Percentiles rank a stretch among this genome's conserved stretches.
Conservation (phyloP, 2,797 vertebrate species). For the Malurus leucopterus region DNA sequence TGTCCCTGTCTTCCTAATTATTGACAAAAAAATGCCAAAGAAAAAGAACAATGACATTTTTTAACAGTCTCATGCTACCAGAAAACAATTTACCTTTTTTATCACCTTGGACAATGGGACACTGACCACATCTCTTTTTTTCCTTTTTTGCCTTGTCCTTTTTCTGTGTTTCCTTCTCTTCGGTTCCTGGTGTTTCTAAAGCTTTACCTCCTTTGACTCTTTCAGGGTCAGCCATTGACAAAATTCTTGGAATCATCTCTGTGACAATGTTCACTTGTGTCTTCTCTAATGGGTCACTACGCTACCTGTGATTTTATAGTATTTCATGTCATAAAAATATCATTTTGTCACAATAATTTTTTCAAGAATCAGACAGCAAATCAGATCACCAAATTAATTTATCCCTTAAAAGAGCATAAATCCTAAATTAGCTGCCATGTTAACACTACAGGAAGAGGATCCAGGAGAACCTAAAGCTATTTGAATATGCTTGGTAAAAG, state of each 20-base stretch:
- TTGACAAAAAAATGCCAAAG: neutral
- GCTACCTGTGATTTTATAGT: neutral
- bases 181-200: neutral
- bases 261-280: neutral
- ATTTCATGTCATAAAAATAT: neutral
- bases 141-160: slow-evolving; percentile 12
- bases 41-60: neutral
- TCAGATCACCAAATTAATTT: neutral
- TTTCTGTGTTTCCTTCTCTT: neutral
- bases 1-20: neutral
- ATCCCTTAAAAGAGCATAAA: neutral
- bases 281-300: neutral
- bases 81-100: neutral
- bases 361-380: neutral
- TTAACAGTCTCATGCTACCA: neutral
- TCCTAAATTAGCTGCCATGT: neutral
- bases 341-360: neutral
- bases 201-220: neutral
- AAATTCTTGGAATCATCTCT: slow-evolving; percentile 5
- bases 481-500: neutral
- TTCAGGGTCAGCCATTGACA: neutral
- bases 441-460: neutral
- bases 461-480: neutral
- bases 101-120: neutral
- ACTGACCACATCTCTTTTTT: neutral